Evolutionary conservation across 2,888 invertebrate species (phyloP), one percentile per base, ranked within the genome.

Genomic region (Apodemia duryi): DNA sequence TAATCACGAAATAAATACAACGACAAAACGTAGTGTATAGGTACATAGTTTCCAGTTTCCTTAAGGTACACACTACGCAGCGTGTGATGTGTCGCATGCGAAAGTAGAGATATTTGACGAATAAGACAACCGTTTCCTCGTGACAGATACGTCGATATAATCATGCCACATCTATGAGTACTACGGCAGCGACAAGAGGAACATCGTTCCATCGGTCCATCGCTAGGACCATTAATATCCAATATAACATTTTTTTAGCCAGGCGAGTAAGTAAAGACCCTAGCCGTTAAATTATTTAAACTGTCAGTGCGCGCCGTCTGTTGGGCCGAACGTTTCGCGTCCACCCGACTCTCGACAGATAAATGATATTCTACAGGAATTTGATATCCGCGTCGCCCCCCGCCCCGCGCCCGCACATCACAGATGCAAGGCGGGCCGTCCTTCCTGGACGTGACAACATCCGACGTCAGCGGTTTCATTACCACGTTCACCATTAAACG

Each of bases 361-460:
- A 57, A 57, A 57, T 57, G 13, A 57, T 32, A 57, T 29, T 32
- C 35, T 35, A 32, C 13, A 57, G 57, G 57, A 57, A 57, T 57
- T 54, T 57, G 32, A 32, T 57, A 57, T 57, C 32, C 13, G 54
- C n/a, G n/a, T 2, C 2, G 6, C 49, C 49, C 49, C 49, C 13
- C n/a, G 46, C 46, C 13, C 46, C 49, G 43, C 49, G n/a, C 49
- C 49, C 49, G 49, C 49, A 49, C n/a, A n/a, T 49, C 49, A 6
- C 49, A 6, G 49, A n/a, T n/a, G n/a, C 49, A 49, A n/a, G 13
- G 6, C 49, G 6, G n/a, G n/a, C 13, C n/a, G 49, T n/a, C 49
- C 49, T n/a, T 49, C 49, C 49, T 49, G n/a, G 6, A 49, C 49
- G 49, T 49, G 49, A 49, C 49, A n/a, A 49, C n/a, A n/a, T 49